Conservation (phyloP, 2,888 invertebrate species). For the Cosmia pyralina region DNA sequence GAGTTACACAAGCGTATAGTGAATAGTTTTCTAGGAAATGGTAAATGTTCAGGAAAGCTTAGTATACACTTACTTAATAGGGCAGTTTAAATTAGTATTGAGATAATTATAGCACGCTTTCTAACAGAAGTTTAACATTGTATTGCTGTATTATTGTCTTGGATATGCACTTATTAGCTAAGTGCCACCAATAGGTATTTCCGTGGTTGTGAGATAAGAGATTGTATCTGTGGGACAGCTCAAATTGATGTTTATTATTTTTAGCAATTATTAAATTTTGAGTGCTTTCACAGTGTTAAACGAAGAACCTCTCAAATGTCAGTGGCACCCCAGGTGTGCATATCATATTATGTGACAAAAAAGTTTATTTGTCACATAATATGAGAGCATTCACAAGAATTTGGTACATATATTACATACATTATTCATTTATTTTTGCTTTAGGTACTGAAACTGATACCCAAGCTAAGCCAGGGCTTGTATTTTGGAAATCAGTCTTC, state of each 20-base stretch:
- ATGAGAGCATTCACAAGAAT: no score
- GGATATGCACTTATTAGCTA: slow-evolving; percentile 31
- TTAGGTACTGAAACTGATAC: no score
- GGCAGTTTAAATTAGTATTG: slow-evolving; percentile 61
- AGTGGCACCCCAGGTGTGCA: no score
- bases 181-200: slow-evolving; percentile 10
- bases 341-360: no score
- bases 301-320: no score
- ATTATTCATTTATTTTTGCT: no score
- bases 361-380: no score
- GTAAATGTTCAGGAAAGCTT: slow-evolving; percentile 40
- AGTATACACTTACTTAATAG: slow-evolving; percentile 56
- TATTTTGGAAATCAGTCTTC: no score
- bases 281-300: no score
- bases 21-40: slow-evolving; percentile 53
- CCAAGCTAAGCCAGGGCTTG: no score
- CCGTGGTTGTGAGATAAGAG: slow-evolving; percentile 3
- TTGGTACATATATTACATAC: no score
- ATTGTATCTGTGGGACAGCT: not conserved
- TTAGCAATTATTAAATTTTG: not conserved
- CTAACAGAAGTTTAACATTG: slow-evolving; percentile 47
- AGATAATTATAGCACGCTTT: slow-evolving; percentile 57
- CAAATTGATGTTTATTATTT: not conserved
- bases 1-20: slow-evolving; percentile 59
- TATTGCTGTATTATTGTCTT: slow-evolving; percentile 28